Evolutionary conservation across 2,888 invertebrate species (phyloP).

Genomic region (Agrotis ipsilon): DNA sequence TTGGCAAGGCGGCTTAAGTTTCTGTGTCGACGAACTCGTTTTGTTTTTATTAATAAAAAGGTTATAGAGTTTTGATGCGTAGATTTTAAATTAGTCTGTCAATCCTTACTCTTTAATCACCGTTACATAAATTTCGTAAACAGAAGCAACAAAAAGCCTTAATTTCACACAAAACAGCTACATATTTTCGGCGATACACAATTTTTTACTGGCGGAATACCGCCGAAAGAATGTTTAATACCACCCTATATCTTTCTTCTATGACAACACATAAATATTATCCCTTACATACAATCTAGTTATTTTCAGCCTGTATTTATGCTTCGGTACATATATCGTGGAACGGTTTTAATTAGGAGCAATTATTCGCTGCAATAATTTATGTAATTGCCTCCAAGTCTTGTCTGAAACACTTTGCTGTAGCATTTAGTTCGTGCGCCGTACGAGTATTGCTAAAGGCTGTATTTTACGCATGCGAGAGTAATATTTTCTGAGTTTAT

Average conservation of each 20-base stretch:
- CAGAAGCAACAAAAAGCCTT: neutral
- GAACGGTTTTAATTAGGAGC: conserved; percentile 57
- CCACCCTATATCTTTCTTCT: conserved; percentile 23
- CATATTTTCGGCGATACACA: conserved; percentile 1
- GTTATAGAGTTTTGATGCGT: too few relatives aligned
- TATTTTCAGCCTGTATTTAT: conserved; percentile 25
- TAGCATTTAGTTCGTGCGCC: conserved; percentile 17
- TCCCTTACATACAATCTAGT: conserved; percentile 1
- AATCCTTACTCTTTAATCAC: too few relatives aligned
- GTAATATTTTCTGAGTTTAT: conserved; percentile 18
- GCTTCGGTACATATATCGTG: conserved; percentile 21
- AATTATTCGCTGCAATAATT: conserved; percentile 63
- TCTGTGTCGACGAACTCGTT: too few relatives aligned
- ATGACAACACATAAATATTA: conserved; percentile 22
- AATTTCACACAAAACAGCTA: too few relatives aligned
- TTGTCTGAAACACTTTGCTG: conserved; percentile 41
- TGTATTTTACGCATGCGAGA: conserved; percentile 8
- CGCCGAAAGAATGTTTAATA: conserved; percentile 42
- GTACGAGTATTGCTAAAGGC: neutral
- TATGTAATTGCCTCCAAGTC: conserved; percentile 56
- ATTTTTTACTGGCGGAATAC: conserved; percentile 28
- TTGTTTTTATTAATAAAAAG: too few relatives aligned
- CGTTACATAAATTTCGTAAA: too few relatives aligned
- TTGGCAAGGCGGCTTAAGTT: too few relatives aligned
- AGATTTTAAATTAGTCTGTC: too few relatives aligned